phyloP scores from a whole-genome alignment of 2,888 invertebrate genomes.

The Chrysina gloriosa region DNA sequence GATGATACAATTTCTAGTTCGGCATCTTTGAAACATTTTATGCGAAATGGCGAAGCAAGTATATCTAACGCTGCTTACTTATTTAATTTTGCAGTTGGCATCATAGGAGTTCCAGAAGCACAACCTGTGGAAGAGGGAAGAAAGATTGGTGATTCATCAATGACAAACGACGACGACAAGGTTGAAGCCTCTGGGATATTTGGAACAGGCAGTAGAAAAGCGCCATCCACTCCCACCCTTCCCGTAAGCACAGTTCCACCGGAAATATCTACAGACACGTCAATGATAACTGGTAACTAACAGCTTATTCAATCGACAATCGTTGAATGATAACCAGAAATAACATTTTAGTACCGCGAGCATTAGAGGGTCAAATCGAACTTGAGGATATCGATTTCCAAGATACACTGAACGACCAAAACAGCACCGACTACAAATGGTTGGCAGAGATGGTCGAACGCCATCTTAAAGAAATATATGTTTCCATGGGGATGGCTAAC shows the following conservation, averaged over 20 bases:
- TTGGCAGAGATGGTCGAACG: constrained; percentile 71
- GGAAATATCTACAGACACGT: constrained; percentile 65
- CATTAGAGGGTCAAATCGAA: constrained; percentile 75
- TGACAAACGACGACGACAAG: constrained; percentile 56
- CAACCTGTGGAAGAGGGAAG: constrained; percentile 70
- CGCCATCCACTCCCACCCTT: constrained; percentile 59
- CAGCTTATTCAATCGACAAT: background rate
- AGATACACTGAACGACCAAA: constrained; percentile 70
- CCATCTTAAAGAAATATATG: constrained; percentile 69
- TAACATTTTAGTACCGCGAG: constrained; percentile 72
- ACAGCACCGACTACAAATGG: constrained; percentile 73
- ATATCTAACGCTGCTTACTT: no score
- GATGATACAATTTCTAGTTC: no score
- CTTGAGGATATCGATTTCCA: constrained; percentile 76
- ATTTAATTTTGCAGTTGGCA: constrained; percentile 71
- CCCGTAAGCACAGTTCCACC: constrained; percentile 58
- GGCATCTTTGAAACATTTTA: no score
- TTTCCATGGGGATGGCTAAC: constrained; percentile 67
- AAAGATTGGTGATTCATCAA: constrained; percentile 67
- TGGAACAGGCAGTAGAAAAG: constrained; percentile 50
- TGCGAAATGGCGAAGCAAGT: no score
- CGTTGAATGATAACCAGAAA: background rate
- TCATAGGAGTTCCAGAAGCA: constrained; percentile 75
- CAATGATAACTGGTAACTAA: constrained; percentile 69
- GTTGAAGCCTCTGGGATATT: constrained; percentile 67